Evolutionary conservation across 2,113 vertebrate genomes (phyloP).

Genomic region (Meleagris gallopavo): DNA sequence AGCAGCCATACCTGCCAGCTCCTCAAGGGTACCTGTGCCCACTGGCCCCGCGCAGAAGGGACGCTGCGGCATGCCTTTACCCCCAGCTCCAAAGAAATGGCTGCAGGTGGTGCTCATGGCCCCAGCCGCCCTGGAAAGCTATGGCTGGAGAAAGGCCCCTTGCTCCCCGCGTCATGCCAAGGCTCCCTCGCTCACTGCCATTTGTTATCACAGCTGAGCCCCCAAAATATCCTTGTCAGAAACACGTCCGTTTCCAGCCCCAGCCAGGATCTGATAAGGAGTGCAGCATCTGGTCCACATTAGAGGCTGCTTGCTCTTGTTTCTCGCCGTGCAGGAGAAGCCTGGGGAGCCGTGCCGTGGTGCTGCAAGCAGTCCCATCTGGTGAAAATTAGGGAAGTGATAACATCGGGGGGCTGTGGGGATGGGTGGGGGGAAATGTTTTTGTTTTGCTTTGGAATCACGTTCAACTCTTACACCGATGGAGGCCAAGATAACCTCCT

Average conservation of each 20-base stretch:
- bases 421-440: neutral
- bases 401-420: constrained; percentile 40
- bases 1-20: neutral
- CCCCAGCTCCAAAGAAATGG: fast-evolving
- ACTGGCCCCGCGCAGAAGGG: neutral
- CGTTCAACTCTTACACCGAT: constrained; percentile 66
- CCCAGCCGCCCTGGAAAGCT: neutral
- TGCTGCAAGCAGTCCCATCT: constrained; percentile 59
- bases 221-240: constrained; percentile 64
- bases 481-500: constrained; percentile 48
- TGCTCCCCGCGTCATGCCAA: constrained; percentile 15
- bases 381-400: constrained; percentile 67
- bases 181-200: constrained; percentile 42
- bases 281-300: constrained; percentile 70
- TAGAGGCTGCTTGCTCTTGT: constrained; percentile 36
- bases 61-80: neutral
- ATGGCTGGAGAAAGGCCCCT: constrained; percentile 6
- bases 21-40: neutral
- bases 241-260: constrained; percentile 60
- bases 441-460: constrained; percentile 71
- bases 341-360: neutral
- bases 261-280: constrained; percentile 71
- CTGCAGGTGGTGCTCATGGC: fast-evolving
- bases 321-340: neutral
- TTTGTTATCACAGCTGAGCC: constrained; percentile 76